Evolutionary conservation across 2,888 invertebrate genomes (phyloP), one percentile per base, ranked within the genome.

Genomic region (Pristionchus arcanus): DNA sequence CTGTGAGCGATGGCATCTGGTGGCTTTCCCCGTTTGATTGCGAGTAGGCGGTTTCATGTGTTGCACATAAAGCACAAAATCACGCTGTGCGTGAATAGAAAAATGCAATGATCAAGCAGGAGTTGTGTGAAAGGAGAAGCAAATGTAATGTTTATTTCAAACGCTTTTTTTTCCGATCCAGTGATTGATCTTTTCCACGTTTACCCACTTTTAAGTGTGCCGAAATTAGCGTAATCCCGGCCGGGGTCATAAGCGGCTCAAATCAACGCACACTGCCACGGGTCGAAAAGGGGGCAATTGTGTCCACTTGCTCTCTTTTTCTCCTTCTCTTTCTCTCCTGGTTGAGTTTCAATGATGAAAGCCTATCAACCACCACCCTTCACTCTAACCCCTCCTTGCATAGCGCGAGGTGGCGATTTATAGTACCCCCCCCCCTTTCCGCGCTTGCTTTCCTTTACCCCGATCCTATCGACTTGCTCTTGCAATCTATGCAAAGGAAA

Each of bases 211-310:
- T 74, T 25, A 74, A 74, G 5, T 16, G 74, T 74, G 37, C 5
- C 31, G 37, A 74, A 74, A 74, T 74, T 74, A 74, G 74, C 37
- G 21, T 74, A 74, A 74, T 74, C 74, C 74, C 0, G 42, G 11
- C 59, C 16, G 63, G 16, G 68, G 68, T 37, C 37, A 37, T 74
- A 74, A 74, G 16, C 74, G 74, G 74, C 74, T 74, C 74, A 74
- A 74, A 74, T 74, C 71, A 28, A 25, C 31, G 68, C 34, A 13
- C 68, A 13, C 68, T 19, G 5, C 21, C 63, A 63, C 63, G 63
- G 63, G 63, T 63, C 25, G 63, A 9, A n/a, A n/a, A 49, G 25
- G 59, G 19, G 63, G 25, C 63, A 63, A 63, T 63, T 63, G 63
- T n/a, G 63, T n/a, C n/a, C 31, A 13, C 31, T 15, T 25, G n/a